A percentile compares a stretch with the other conserved stretches of the same genome.
These are phyloP conservation scores for Eciton burchellii DNA, from an alignment of 1,140 invertebrate genomes.

Conservation along the genomic window DNA sequence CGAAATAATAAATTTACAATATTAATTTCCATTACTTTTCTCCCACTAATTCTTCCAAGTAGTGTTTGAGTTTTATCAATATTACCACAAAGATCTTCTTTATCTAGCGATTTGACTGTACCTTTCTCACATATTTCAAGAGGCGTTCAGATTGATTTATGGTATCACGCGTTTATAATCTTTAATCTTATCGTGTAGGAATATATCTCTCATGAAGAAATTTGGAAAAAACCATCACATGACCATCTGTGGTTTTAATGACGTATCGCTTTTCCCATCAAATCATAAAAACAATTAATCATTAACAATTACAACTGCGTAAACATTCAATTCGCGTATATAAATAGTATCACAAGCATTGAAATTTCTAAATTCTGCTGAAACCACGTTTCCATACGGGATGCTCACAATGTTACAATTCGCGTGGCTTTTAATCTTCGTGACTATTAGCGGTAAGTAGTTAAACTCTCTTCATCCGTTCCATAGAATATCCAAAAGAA, in stretches of 20 bases:
- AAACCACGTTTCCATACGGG: background rate
- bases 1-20: no score
- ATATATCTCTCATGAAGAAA: background rate
- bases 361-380: slow-evolving; percentile 4
- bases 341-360: background rate
- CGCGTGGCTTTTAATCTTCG: slow-evolving; percentile 15
- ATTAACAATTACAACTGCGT: slow-evolving; percentile 36
- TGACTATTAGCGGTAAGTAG: slow-evolving; percentile 4
- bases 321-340: slow-evolving; percentile 29
- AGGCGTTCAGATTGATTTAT: background rate
- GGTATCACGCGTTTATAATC: background rate
- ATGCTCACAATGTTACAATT: slow-evolving; percentile 13
- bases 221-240: background rate
- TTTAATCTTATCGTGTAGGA: background rate
- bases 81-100: no score
- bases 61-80: no score
- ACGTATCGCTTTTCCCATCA: background rate
- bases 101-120: background rate
- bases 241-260: slow-evolving; percentile 13
- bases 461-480: background rate
- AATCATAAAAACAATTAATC: slow-evolving; percentile 31
- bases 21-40: no score
- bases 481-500: no score
- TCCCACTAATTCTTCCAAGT: no score
- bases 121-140: background rate